Conservation (phyloP, 2,888 invertebrate species). For the Drosophila parthenogenetica region DNA sequence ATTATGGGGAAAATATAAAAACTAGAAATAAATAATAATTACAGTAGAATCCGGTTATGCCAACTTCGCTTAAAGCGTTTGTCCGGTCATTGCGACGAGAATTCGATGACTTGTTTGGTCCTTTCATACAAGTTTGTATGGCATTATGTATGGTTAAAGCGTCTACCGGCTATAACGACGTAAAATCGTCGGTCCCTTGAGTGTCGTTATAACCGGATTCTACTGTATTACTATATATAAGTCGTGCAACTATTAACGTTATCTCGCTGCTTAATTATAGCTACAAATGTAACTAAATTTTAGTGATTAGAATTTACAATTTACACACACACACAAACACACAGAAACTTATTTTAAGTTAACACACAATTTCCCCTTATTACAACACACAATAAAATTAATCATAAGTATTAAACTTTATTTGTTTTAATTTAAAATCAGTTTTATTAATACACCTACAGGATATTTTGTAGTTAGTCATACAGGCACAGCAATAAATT, state of each 20-base stretch:
- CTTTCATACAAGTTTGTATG: too few species aligned
- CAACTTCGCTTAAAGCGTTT: too few species aligned
- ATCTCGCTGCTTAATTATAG: conserved; percentile 49
- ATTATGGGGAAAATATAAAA: not conserved
- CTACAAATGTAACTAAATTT: conserved; percentile 1
- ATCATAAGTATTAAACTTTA: not conserved
- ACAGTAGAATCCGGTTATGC: too few species aligned
- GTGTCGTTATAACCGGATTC: too few species aligned
- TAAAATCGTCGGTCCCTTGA: too few species aligned
- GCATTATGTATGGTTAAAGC: too few species aligned
- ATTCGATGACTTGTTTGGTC: too few species aligned
- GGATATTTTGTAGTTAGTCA: too few species aligned
- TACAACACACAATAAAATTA: conserved; percentile 4
- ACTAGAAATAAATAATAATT: not conserved
- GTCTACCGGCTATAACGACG: too few species aligned
- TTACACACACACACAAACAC: not conserved
- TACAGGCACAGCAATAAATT: too few species aligned
- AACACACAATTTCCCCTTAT: not conserved
- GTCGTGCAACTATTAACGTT: conserved; percentile 61
- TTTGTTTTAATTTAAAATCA: not conserved
- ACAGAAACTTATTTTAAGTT: conserved; percentile 1
- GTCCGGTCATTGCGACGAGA: too few species aligned
- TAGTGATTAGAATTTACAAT: not conserved
- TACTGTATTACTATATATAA: conserved; percentile 20
- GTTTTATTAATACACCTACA: too few species aligned